phyloP scores from a whole-genome alignment of 2,888 invertebrate species.

The Euspilapteryx auroguttella region DNA sequence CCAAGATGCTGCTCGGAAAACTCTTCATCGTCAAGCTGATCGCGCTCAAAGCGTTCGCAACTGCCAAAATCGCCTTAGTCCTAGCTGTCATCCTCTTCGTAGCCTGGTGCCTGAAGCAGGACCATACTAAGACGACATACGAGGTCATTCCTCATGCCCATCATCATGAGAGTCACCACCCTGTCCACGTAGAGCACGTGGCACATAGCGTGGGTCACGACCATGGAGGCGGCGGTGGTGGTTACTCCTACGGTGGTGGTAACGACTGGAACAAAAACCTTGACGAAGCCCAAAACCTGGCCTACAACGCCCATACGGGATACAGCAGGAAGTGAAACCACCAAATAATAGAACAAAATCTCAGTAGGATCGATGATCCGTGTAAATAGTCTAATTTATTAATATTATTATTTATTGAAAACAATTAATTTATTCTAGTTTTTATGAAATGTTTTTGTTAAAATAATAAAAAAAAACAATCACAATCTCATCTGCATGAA shows the following conservation, averaged over 20 bases:
- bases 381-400: not conserved
- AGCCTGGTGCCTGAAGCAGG: constrained; percentile 44
- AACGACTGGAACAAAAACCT: constrained; percentile 60
- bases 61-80: constrained; percentile 80
- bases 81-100: constrained; percentile 69
- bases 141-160: constrained; percentile 47
- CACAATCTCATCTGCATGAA: too few species aligned
- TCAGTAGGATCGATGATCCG: not conserved
- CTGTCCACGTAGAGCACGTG: constrained; percentile 58
- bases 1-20: constrained; percentile 41
- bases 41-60: constrained; percentile 79
- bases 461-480: not conserved
- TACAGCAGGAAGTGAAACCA: constrained; percentile 24
- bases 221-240: constrained; percentile 14
- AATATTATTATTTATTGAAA: not conserved
- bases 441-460: not conserved
- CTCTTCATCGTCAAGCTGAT: constrained; percentile 78
- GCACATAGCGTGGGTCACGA: constrained; percentile 37
- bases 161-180: constrained; percentile 64
- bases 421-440: not conserved
- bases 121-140: constrained; percentile 44
- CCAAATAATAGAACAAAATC: constrained; percentile 23
- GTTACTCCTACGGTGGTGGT: constrained; percentile 26
- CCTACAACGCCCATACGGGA: constrained; percentile 67
- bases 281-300: constrained; percentile 68